A percentile compares a stretch with the other conserved stretches of the same genome.
Evolutionary conservation across 2,113 vertebrate species (phyloP).

Genomic region (Triplophysa siluroides): DNA sequence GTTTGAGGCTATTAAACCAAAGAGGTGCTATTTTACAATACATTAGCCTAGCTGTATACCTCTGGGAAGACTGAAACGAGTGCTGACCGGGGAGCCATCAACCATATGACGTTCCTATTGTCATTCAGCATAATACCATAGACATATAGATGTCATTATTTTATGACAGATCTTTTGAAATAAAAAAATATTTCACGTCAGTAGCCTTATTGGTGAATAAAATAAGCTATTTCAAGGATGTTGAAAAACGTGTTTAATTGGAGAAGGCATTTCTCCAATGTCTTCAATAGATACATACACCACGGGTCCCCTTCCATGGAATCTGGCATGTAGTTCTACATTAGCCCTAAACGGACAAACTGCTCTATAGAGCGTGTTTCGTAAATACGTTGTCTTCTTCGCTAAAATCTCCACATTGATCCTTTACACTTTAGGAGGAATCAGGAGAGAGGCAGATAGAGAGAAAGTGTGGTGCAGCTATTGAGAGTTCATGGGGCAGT

Average conservation of each 20-base stretch:
- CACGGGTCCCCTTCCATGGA: too few species aligned
- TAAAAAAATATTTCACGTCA: slow-evolving; percentile 14
- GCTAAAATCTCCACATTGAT: too few species aligned
- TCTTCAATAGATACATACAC: neutral
- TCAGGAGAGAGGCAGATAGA: neutral
- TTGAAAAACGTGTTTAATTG: neutral
- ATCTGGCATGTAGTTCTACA: too few species aligned
- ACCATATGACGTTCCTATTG: neutral
- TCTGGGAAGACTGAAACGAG: slow-evolving; percentile 7
- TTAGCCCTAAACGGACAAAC: too few species aligned
- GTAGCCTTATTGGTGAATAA: neutral
- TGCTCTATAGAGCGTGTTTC: too few species aligned
- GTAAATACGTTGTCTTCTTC: too few species aligned
- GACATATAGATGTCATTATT: slow-evolving; percentile 7
- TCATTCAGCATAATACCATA: neutral
- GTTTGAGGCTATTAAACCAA: neutral
- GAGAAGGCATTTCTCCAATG: neutral
- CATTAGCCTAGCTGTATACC: slow-evolving; percentile 7
- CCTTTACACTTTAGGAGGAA: neutral
- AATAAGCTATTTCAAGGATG: neutral
- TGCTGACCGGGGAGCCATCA: slow-evolving; percentile 21
- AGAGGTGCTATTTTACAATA: slow-evolving; percentile 9
- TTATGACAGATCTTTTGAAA: slow-evolving; percentile 25
- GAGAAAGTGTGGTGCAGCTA: neutral
- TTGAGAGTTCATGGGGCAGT: neutral